Percentiles rank a stretch among this genome's conserved stretches.
Evolutionary conservation across 2,797 vertebrate genomes (phyloP).

Genomic region (Trachurus trachurus): DNA sequence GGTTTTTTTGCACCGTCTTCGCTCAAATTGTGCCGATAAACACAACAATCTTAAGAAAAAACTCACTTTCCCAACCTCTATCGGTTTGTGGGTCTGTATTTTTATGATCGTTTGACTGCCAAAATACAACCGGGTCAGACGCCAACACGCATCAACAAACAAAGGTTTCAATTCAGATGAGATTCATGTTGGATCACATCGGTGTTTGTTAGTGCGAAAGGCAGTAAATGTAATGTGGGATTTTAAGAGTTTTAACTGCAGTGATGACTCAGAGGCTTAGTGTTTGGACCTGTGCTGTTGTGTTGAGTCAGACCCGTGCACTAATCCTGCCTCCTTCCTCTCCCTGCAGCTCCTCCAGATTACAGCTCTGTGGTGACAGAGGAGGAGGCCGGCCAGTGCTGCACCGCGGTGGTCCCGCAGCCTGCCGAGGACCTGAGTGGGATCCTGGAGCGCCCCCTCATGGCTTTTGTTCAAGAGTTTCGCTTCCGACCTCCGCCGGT

Average conservation of each 20-base stretch:
- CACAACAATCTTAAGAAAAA: background rate
- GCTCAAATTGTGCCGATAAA: background rate
- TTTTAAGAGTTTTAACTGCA: slow-evolving; percentile 46
- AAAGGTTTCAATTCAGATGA: slow-evolving; percentile 26
- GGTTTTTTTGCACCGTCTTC: background rate
- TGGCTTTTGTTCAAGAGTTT: slow-evolving; percentile 95
- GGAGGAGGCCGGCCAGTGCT: slow-evolving; percentile 79
- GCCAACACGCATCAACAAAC: slow-evolving; percentile 24
- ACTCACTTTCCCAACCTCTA: background rate
- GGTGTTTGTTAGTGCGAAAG: slow-evolving; percentile 28
- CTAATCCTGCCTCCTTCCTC: slow-evolving; percentile 33
- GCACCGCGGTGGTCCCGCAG: slow-evolving; percentile 57
- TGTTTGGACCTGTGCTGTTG: slow-evolving; percentile 44
- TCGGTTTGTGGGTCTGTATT: background rate
- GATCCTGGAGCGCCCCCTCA: slow-evolving; percentile 89
- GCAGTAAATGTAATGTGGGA: slow-evolving; percentile 10
- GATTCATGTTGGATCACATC: slow-evolving; percentile 20
- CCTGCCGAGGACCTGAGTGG: slow-evolving; percentile 81
- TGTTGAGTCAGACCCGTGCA: slow-evolving; percentile 32
- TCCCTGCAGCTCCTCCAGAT: slow-evolving; percentile 91
- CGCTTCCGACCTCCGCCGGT: slow-evolving; percentile 94
- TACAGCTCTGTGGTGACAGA: slow-evolving; percentile 91
- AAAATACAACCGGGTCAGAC: background rate
- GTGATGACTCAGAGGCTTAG: slow-evolving; percentile 44
- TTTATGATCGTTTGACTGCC: slow-evolving; percentile 9